These are phyloP conservation scores for Melipona quadrifasciata DNA, from an alignment of 1,140 invertebrate species.

Conservation along the genomic window DNA sequence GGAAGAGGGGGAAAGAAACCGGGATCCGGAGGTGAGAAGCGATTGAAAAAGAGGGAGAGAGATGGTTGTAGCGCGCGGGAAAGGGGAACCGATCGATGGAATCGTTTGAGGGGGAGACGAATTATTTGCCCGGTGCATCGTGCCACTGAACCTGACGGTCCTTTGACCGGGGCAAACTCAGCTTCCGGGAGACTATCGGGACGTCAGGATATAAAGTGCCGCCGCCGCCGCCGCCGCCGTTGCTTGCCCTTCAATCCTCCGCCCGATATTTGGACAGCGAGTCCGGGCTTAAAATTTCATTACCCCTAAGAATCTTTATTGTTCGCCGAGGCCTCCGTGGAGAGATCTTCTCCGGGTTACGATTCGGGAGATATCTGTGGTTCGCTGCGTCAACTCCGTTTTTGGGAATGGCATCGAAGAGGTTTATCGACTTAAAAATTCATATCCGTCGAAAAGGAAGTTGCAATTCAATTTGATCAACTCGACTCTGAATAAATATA, in stretches of 20 bases:
- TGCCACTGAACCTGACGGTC: slow-evolving; percentile 20
- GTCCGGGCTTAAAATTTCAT: slow-evolving; percentile 31
- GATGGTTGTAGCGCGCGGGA: neutral
- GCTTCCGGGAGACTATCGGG: slow-evolving; percentile 23
- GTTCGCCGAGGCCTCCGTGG: too few species aligned
- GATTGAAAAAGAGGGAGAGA: slow-evolving; percentile 48
- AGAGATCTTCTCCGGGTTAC: too few species aligned
- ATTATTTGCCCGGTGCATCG: slow-evolving; percentile 47
- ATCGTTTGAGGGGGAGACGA: slow-evolving; percentile 45
- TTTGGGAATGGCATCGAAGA: too few species aligned
- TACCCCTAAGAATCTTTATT: neutral
- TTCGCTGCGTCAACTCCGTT: too few species aligned
- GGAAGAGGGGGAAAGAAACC: neutral
- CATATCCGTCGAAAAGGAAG: too few species aligned
- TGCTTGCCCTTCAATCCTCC: neutral
- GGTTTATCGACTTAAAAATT: too few species aligned
- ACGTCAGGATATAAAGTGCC: slow-evolving; percentile 38
- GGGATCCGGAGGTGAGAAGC: slow-evolving; percentile 2
- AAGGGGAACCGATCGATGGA: slow-evolving; percentile 29
- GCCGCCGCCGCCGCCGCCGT: neutral
- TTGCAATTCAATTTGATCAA: too few species aligned
- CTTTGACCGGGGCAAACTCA: slow-evolving; percentile 33
- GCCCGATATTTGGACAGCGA: slow-evolving; percentile 22
- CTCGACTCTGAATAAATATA: too few species aligned
- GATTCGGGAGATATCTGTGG: too few species aligned